Conservation (phyloP, 2,797 vertebrate species). For the Hapalemur alaotrensis region DNA sequence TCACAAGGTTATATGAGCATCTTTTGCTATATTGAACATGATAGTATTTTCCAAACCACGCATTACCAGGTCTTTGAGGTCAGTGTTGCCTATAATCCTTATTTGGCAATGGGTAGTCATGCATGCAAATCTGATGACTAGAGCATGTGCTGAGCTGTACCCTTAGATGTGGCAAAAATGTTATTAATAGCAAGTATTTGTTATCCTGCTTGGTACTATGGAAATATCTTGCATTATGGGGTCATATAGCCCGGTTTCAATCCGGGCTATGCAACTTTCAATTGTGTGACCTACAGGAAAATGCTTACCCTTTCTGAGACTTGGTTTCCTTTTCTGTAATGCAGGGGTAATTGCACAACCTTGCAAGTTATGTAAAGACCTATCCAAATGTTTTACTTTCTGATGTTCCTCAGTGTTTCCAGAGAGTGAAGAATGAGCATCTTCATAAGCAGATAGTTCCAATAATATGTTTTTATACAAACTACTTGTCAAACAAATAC, state of each 20-base stretch:
- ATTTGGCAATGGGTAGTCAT: neutral
- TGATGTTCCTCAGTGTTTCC: neutral
- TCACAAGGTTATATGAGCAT: neutral
- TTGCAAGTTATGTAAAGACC: neutral
- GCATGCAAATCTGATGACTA: neutral
- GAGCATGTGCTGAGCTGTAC: neutral
- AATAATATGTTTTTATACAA: neutral
- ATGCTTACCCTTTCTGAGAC: neutral
- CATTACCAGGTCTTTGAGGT: neutral
- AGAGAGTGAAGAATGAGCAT: neutral
- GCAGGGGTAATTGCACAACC: neutral
- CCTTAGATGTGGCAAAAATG: neutral
- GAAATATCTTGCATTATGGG: neutral
- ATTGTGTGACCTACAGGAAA: neutral
- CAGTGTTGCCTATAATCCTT: neutral
- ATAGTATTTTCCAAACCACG: neutral
- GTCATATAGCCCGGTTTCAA: neutral
- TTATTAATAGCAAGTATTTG: neutral
- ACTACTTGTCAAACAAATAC: neutral
- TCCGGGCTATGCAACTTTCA: neutral
- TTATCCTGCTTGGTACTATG: neutral
- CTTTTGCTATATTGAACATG: neutral
- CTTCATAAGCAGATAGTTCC: neutral
- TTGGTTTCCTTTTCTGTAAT: neutral
- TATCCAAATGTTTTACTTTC: neutral